Base-by-base conservation (phyloP, 92 coral and sea anemone species). In the Paramuricea clavata region DNA sequence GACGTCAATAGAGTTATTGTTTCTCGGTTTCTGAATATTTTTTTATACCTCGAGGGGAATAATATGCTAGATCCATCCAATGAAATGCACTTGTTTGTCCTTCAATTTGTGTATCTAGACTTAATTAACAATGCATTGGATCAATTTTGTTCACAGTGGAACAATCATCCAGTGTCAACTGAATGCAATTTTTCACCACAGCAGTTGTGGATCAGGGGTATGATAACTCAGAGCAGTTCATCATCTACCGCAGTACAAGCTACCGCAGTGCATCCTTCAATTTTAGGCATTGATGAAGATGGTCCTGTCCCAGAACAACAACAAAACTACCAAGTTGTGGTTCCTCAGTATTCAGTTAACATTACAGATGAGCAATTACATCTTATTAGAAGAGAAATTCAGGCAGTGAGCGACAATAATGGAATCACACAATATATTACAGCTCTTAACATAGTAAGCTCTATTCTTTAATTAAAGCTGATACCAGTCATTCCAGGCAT, bases 241-340 rank as follows among this genome's bases (percentile, higher is more conserved):
- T 0, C 28, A 21, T 71, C 49, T 5, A 71, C 77, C n/a, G 77
- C 77, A 33, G 77, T 71, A 6, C 77, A 33, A n/a, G 50, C 30
- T 32, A n/a, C 49, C 3, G n/a, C n/a, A n/a, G 44, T 33, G 3
- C 28, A 81, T 2, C 57, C 0, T 16, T 49, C 81, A 21, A 72
- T 23, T 56, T 84, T 47, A 72, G 88, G 81, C 6, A 47, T 84
- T 28, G 88, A 84, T 59, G 70, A 71, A 27, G 56, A 41, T 69
- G 88, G 88, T 21, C 81, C 88, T 16, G 88, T 84, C 21, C 81
- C 81, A 50, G 70, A 52, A 19, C 69, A 70, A 41, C 80, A 83
- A 26, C 32, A 50, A 33, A 78, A 49, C 44, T 78, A 57, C 22
- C 49, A 81, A 61, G 50, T 71, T 6, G 0, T 35, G 10, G 49